Conservation (phyloP, 2,113 vertebrate species). For the Martes martes region DNA sequence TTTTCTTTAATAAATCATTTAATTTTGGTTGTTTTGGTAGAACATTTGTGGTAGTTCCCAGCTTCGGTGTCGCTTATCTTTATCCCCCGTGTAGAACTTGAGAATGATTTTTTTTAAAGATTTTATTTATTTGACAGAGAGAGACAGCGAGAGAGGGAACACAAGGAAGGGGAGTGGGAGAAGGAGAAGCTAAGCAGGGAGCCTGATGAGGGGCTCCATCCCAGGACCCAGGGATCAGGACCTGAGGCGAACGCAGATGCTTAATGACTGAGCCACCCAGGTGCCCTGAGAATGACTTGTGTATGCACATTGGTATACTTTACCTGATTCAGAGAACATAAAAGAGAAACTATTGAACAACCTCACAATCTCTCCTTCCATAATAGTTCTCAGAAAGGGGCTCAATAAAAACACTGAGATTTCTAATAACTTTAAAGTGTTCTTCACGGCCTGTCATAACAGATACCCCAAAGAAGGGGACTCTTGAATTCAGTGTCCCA, state of each 20-base stretch:
- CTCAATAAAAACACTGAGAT: background rate
- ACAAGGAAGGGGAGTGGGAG: background rate
- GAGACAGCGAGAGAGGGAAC: background rate
- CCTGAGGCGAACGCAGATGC: too few relatives aligned
- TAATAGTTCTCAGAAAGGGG: background rate
- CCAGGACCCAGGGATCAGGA: too few relatives aligned
- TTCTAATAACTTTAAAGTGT: background rate
- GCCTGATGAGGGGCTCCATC: too few relatives aligned
- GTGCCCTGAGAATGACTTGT: background rate
- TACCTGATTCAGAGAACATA: background rate
- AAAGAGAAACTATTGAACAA: background rate
- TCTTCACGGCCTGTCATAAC: background rate
- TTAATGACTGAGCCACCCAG: too few relatives aligned
- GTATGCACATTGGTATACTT: background rate
- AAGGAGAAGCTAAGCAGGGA: too few relatives aligned
- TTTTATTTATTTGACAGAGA: background rate
- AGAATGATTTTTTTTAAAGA: background rate
- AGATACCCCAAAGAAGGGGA: background rate
- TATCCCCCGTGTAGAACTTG: background rate
- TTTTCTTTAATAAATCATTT: slow-evolving; percentile 14
- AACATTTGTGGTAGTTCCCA: background rate
- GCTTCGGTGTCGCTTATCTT: background rate
- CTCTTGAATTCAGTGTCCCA: background rate
- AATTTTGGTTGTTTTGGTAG: background rate
- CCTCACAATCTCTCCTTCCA: background rate